Conservation (phyloP, 1,140 invertebrate species). For the Chlorops oryzae region DNA sequence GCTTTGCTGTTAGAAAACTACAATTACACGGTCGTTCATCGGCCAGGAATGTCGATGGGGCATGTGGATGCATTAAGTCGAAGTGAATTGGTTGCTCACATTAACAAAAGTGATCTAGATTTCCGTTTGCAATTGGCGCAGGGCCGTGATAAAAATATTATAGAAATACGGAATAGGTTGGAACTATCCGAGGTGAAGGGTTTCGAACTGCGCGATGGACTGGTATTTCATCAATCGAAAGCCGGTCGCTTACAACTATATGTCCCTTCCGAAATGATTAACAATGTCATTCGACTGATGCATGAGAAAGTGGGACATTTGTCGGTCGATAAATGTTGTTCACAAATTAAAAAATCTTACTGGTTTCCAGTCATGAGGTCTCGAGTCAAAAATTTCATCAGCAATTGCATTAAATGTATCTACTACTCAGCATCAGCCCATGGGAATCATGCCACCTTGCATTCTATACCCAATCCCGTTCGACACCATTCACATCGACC, state of each 20-base stretch:
- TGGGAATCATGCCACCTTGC: background rate
- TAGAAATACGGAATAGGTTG: background rate
- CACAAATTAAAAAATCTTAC: too few relatives aligned
- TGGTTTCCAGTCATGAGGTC: too few relatives aligned
- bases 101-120: constrained; percentile 6
- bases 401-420: constrained; percentile 6
- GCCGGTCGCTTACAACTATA: background rate
- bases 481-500: background rate
- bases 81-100: background rate
- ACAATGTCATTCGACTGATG: too few relatives aligned
- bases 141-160: background rate
- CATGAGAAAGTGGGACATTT: too few relatives aligned
- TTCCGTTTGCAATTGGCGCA: constrained; percentile 4
- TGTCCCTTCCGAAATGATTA: constrained; percentile 30
- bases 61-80: constrained; percentile 3
- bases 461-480: background rate
- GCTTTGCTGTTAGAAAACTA: constrained; percentile 4
- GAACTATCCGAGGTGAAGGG: background rate
- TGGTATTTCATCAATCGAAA: background rate
- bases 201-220: constrained; percentile 7
- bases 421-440: background rate
- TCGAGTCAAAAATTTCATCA: too few relatives aligned
- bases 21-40: background rate
- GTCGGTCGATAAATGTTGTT: too few relatives aligned
- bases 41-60: background rate